Evolutionary conservation across 2,888 invertebrate genomes (phyloP), one percentile per base, ranked within the genome.

Genomic region (Aleiodes testaceus): DNA sequence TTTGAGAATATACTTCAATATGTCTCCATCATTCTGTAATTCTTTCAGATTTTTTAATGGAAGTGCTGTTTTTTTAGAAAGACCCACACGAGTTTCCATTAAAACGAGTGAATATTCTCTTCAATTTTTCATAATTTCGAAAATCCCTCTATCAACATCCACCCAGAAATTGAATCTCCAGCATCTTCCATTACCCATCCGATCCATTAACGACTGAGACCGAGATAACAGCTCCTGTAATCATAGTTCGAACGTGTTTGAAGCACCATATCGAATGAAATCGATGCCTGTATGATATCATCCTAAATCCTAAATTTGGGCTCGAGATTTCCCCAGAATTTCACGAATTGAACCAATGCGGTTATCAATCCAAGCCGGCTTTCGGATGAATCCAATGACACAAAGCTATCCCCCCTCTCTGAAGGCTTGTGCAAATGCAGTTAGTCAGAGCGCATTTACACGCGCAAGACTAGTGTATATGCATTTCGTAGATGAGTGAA

Each of bases 361-460:
- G 63, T 67, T 66, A 66, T 59, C 22, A 20, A 49, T 20, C 11
- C 22, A 22, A 50, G 52, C 44, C 49, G 50, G 36, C 59, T 42
- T 71, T 36, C 9, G 20, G 36, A 66, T 66, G 52, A 44, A 66
- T 44, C 52, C 44, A 18, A 44, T 53, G 47, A 16, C 45, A 52
- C 30, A 49, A 53, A 70, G 53, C 64, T 45, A 66, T 70, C 66
- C 22, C 7, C 2, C 9, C 36, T 36, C 36, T 36, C 36, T 6
- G 9, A 36, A 36, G 72, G 74, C 72, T 74, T 74, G 70, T 72
- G 74, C 75, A 75, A 74, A 77, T 74, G 70, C 45, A 65, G 55
- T 73, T 70, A 70, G 22, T 64, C 53, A 42, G 50, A 55, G 50
- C 22, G 63, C 49, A 26, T 70, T 63, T 67, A 47, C 61, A 61